phyloP scores from a whole-genome alignment of 2,113 vertebrate genomes.

The Seriola rivoliana region DNA sequence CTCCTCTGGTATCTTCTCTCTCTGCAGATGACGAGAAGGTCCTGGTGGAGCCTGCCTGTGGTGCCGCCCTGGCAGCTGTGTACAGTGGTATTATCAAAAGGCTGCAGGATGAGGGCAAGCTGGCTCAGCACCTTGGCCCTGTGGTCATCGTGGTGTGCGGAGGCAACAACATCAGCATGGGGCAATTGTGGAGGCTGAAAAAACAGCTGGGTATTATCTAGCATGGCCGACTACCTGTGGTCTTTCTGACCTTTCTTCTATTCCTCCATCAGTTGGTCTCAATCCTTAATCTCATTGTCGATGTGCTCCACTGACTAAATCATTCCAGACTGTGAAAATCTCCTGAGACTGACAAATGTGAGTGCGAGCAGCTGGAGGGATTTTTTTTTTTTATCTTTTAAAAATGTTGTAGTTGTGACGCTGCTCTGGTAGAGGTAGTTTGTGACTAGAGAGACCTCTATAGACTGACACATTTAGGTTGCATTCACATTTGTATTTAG shows the following conservation, averaged over 20 bases:
- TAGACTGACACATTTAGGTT: neutral
- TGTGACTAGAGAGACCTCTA: neutral
- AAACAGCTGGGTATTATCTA: constrained; percentile 80
- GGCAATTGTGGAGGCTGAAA: constrained; percentile 85
- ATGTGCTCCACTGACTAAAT: constrained; percentile 41
- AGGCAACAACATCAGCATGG: constrained; percentile 86
- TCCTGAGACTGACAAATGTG: constrained; percentile 5
- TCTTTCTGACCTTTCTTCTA: constrained; percentile 10
- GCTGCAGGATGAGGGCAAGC: constrained; percentile 85
- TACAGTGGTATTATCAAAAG: constrained; percentile 86
- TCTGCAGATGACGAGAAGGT: constrained; percentile 91
- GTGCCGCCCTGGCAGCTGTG: constrained; percentile 88
- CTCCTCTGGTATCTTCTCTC: constrained; percentile 1
- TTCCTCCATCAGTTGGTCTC: constrained; percentile 31
- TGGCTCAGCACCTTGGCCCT: constrained; percentile 75
- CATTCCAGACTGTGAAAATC: constrained; percentile 63
- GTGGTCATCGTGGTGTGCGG: constrained; percentile 92
- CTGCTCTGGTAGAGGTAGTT: constrained; percentile 23
- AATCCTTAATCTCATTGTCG: neutral
- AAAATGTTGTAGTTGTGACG: neutral
- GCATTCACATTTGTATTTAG: constrained; percentile 12
- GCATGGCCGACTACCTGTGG: neutral
- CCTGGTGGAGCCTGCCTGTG: constrained; percentile 92
- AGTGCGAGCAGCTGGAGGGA: neutral
- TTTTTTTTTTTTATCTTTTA: constrained; percentile 9